Evolutionary conservation across 2,113 vertebrate species (phyloP).

Genomic region (Muntiacus reevesi): DNA sequence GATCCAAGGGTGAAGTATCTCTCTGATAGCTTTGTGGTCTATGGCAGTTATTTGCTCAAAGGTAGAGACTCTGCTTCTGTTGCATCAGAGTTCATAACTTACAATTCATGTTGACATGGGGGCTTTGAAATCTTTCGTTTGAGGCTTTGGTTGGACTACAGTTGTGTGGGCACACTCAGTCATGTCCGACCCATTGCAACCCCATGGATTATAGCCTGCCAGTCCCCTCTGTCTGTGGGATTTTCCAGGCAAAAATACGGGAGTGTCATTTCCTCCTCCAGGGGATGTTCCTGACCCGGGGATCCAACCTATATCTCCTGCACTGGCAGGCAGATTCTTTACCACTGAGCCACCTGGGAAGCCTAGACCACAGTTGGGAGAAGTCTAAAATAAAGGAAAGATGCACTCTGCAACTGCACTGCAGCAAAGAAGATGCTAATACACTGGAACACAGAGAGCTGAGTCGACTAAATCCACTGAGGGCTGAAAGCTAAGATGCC

Average conservation of each 20-base stretch:
- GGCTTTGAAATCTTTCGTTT: rapidly evolving
- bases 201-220: neutral
- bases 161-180: rapidly evolving
- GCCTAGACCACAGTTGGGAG: neutral
- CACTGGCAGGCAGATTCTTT: neutral
- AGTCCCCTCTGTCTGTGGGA: neutral
- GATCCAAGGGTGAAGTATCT: too few relatives aligned
- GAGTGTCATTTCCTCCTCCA: neutral
- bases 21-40: too few relatives aligned
- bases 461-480: rapidly evolving
- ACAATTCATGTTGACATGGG: neutral
- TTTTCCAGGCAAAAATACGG: neutral
- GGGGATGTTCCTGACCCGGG: neutral
- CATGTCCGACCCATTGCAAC: rapidly evolving
- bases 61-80: neutral
- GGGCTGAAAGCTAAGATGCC: neutral
- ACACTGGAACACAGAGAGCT: rapidly evolving
- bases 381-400: neutral
- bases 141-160: neutral
- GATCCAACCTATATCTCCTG: neutral
- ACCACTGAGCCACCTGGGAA: neutral
- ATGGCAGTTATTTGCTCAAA: too few relatives aligned
- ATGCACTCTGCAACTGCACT: rapidly evolving
- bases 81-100: neutral
- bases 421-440: rapidly evolving